A percentile compares a stretch with the other conserved stretches of the same genome.
phyloP scores from a whole-genome alignment of 2,113 vertebrate genomes.

The Micronycteris hirsuta region DNA sequence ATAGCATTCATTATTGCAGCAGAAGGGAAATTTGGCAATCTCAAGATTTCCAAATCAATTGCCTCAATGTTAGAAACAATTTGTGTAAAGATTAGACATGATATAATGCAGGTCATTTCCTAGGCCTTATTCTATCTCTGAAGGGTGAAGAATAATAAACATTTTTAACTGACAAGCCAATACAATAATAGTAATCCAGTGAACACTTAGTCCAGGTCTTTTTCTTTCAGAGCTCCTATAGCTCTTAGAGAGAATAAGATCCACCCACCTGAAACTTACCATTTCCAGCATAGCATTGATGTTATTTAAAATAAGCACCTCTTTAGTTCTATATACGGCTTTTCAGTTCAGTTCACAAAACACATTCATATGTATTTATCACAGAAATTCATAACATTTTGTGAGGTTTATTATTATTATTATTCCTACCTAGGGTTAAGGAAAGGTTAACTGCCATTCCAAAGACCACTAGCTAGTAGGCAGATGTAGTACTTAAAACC shows the following conservation, averaged over 20 bases:
- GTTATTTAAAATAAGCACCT: background rate
- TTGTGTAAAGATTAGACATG: background rate
- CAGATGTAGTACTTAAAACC: background rate
- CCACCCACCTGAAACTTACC: background rate
- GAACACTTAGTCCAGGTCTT: background rate
- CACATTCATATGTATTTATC: background rate
- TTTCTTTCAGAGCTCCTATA: background rate
- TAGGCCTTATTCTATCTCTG: background rate
- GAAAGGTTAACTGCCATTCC: background rate
- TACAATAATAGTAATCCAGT: background rate
- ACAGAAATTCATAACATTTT: background rate
- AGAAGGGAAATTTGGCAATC: background rate
- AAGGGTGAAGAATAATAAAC: background rate
- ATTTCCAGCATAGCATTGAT: background rate
- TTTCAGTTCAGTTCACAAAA: background rate
- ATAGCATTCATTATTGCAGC: background rate
- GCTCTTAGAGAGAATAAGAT: background rate
- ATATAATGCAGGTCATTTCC: background rate
- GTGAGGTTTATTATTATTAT: background rate
- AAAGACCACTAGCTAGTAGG: background rate
- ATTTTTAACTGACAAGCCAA: background rate
- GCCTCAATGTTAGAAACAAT: background rate
- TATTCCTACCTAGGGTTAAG: background rate
- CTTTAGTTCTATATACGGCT: background rate
- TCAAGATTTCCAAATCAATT: background rate